Evolutionary conservation across 2,888 invertebrate species (phyloP), one percentile per base, ranked within the genome.

Genomic region (Melolontha melolontha): DNA sequence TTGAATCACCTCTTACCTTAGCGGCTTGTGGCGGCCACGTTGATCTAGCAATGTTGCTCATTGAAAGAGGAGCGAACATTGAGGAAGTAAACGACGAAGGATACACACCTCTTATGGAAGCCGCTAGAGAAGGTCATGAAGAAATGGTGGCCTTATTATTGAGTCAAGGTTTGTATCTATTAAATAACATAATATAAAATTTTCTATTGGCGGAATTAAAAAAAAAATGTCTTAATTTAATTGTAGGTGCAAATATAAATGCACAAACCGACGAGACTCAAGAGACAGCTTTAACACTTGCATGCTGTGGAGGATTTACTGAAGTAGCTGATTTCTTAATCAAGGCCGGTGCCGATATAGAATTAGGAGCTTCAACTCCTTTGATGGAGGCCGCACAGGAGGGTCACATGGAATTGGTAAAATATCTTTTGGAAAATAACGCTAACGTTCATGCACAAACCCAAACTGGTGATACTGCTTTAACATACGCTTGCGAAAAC

Each of bases 41-140:
- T 63, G 98, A 98, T 81, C 87, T 99, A 77, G 98, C 98, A 4
- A 93, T 96, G 87, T 86, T 99, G 77, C 87, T 99, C 71, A 92
- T 99, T 74, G 98, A 98, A 82, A 89, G 97, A 68, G 98, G 98
- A 72, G 99, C 99, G 69, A 97, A 97, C 85, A 95, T 99, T 78
- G 99, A 99, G 85, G 98, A 98, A 86, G 97, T 97, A 68, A 99
- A 99, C 84, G 98, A 99, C 83, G 98, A 99, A 86, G 98, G 98
- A 27, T 99, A 98, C 85, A 99, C 98, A 39, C 98, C 99, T 16
- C 87, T 99, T 71, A 99, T 99, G 98, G 99, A 99, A 86, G 98
- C 98, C 51, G 96, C 98, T 0, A 87, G 98, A 55, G 98, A 99
- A 84, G 98, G 98, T 65, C 98, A 99, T 84, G 97, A 97, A 82